Base-by-base conservation (phyloP, 1,140 invertebrate genomes). In the Orius laevigatus region DNA sequence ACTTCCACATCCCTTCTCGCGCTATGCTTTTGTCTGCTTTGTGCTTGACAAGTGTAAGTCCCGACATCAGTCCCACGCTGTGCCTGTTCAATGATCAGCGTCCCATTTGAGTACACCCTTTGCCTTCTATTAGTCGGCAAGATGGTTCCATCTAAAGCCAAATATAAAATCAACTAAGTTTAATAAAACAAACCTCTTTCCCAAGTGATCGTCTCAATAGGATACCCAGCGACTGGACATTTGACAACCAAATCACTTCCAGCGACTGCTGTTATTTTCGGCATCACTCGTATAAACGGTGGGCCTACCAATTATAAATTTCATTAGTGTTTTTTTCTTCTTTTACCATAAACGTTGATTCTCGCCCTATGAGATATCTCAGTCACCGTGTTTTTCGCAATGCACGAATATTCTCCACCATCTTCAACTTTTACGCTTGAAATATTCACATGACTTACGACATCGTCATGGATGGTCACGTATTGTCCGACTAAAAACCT, bases 151-250 rank as follows among this genome's bases (percentile, higher is more conserved):
- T 87, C 85, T 80, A 59, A 40, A 58, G 59, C 39, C 12, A 46
- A 43, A 9, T 11, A 36, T 14, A 53, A 15, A 35, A 18, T 34
- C 9, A 18, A 41, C 10, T 51, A 60, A 55, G 55, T 56, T 58
- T 62, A 55, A 55, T 53, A 52, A 19, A 12, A 56, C 66, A 66
- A 66, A 87, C 84, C 84, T 73, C 84, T 78, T 63, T 88, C 84
- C 89, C 90, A 94, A 6, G 73, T 78, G 53, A 93, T 84, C 33
- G 77, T 75, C 59, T 84, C 76, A 52, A 94, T 85, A 5, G 91
- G 90, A 68, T 88, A 92, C 31, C 91, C 91, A 32, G 85, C 86
- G 9, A 91, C 90, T 43, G 89, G 88, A 67, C 90, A 95, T 64
- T 86, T 85, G 58, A 96, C 81, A 56, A 81, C 70, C 51, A 92